These are phyloP conservation scores for Actenoides hombroni DNA, from an alignment of 2,113 vertebrate species.

Conservation along the genomic window DNA sequence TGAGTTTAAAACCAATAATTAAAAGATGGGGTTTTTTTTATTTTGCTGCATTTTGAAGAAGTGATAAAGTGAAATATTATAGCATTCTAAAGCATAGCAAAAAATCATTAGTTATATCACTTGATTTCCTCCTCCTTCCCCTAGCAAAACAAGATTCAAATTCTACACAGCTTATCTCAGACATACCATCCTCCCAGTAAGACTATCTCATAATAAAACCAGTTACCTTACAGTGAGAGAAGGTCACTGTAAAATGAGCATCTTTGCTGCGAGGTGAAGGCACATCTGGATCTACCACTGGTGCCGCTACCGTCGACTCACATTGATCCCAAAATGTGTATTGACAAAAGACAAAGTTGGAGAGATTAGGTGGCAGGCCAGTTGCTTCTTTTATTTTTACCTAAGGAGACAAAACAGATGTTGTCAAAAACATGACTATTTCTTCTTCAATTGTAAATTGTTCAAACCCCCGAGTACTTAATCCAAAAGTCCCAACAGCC, in stretches of 20 bases:
- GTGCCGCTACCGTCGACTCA: slow-evolving; percentile 88
- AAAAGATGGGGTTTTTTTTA: neutral
- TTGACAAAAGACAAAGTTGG: slow-evolving; percentile 99
- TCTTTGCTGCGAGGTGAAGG: slow-evolving; percentile 84
- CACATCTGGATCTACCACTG: slow-evolving; percentile 92
- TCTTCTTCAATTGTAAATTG: neutral
- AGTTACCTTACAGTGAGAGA: slow-evolving; percentile 91
- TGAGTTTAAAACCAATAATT: neutral
- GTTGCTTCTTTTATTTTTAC: slow-evolving; percentile 97
- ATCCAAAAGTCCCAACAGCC: neutral
- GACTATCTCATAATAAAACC: neutral
- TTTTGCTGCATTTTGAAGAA: neutral
- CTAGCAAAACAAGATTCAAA: neutral
- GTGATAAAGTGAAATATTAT: neutral
- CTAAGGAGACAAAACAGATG: slow-evolving; percentile 67
- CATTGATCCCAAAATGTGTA: slow-evolving; percentile 96
- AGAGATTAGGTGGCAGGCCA: slow-evolving; percentile 89
- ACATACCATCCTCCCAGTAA: neutral
- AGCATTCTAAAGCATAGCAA: neutral
- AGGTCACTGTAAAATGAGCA: slow-evolving; percentile 88
- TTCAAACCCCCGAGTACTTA: neutral
- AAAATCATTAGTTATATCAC: neutral
- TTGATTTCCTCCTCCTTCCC: neutral
- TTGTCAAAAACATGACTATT: neutral
- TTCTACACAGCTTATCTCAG: neutral